Percentiles rank a stretch among this genome's conserved stretches.
These are phyloP conservation scores for Nycticryphes semicollaris DNA, from an alignment of 2,113 vertebrate species.

Conservation along the genomic window DNA sequence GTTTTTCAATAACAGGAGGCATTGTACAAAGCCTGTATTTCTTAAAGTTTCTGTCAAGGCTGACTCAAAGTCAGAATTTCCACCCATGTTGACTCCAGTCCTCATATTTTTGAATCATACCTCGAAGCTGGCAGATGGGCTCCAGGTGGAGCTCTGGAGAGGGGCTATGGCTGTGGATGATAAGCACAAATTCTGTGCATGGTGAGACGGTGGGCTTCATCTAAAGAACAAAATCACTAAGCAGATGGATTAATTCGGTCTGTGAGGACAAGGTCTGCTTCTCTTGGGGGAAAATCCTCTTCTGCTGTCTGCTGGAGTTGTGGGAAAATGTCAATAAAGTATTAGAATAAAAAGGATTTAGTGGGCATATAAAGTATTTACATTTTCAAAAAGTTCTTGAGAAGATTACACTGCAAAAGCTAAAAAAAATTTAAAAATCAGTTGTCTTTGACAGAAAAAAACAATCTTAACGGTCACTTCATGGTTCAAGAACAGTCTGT, in stretches of 20 bases:
- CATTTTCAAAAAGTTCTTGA: neutral
- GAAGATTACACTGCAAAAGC: neutral
- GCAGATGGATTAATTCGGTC: neutral
- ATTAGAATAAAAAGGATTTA: neutral
- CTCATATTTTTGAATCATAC: neutral
- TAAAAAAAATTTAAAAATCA: neutral
- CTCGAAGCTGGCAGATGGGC: neutral
- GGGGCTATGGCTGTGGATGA: neutral
- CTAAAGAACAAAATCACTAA: neutral
- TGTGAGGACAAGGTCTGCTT: neutral
- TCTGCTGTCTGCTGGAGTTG: neutral
- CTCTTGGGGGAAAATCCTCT: neutral
- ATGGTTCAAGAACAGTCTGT: neutral
- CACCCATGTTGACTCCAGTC: neutral
- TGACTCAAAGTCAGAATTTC: neutral
- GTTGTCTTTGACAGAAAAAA: neutral
- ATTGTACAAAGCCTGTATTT: neutral
- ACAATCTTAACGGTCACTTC: neutral
- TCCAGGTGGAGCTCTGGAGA: neutral
- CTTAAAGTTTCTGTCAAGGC: neutral
- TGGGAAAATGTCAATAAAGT: neutral
- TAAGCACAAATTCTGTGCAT: neutral
- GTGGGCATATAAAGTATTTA: neutral
- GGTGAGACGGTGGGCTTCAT: neutral
- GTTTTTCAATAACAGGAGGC: neutral